Base-by-base conservation (phyloP, 2,888 invertebrate genomes). In the Cephus spinipes region DNA sequence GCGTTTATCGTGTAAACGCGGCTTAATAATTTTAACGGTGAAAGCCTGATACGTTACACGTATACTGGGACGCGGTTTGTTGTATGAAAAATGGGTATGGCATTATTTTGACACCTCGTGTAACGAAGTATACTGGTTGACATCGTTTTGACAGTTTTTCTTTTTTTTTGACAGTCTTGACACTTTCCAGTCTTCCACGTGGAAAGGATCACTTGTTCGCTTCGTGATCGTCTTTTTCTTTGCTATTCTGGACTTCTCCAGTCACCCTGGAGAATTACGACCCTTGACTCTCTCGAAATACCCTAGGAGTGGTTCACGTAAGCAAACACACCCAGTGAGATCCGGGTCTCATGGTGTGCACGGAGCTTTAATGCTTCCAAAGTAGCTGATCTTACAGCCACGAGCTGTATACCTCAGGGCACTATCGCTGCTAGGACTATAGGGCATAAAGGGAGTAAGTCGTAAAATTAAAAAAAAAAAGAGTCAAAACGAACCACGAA, bases 1-100 rank as follows among this genome's bases (percentile, higher is more conserved):
- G 74, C 35, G 12, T 68, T 71, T 78, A 40, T 78, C 75, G 68
- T 68, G 55, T 78, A 11, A 69, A 34, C 76, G 75, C 32, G 73
- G 33, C 75, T 78, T 71, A 33, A 77, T 71, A 55, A 78, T 76
- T 78, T 76, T 76, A 73, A 69, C 55, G 68, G 76, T 76, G 78
- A 78, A 78, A 71, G 78, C 73, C 75, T 9, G 55, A 55, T 55
- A 55, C 55, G 55, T 23, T 55, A 55, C 9, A 2, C 55, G 55
- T 55, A 55, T 9, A 23, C 23, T 0, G 3, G 23, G 23, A 55
- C 23, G 55, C 23, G 55, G 23, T 55, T 55, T 23, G 9, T 55
- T 55, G 0, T 55, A 23, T 55, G 55, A 23, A 55, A 55, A 23
- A 55, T 55, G 9, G 55, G 9, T 55, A 9, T 55, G 23, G 23